Conservation (phyloP, 2,113 vertebrate species). For the Malurus melanocephalus region DNA sequence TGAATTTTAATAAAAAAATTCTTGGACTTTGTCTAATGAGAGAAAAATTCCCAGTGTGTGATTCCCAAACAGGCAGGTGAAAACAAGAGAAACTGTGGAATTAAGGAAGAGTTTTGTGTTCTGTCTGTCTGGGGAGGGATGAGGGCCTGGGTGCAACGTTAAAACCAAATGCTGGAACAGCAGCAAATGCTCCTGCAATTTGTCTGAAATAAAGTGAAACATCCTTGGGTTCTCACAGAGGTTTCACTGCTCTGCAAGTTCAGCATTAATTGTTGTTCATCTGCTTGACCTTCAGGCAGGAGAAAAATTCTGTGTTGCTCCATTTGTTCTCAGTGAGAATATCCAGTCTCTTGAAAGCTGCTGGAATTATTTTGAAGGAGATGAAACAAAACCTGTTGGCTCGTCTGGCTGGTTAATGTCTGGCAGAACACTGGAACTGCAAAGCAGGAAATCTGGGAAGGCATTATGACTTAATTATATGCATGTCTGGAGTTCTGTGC, state of each 20-base stretch:
- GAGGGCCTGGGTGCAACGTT: neutral
- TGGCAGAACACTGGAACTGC: neutral
- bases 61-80: neutral
- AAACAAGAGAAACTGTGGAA: neutral
- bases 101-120: neutral
- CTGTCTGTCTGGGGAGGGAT: neutral
- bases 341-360: neutral
- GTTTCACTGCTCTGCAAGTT: neutral
- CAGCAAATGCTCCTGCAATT: neutral
- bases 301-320: neutral
- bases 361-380: neutral
- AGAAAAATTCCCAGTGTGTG: neutral
- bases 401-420: neutral
- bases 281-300: neutral
- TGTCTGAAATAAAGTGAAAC: neutral
- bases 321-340: neutral
- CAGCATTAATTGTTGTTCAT: neutral
- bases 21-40: neutral
- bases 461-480: neutral
- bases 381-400: neutral
- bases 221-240: neutral
- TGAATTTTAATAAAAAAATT: neutral
- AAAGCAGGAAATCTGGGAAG: neutral
- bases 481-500: neutral
- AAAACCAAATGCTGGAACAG: neutral